These are phyloP conservation scores for Willowsia nigromaculata DNA, from an alignment of 2,888 invertebrate genomes.

Conservation along the genomic window DNA sequence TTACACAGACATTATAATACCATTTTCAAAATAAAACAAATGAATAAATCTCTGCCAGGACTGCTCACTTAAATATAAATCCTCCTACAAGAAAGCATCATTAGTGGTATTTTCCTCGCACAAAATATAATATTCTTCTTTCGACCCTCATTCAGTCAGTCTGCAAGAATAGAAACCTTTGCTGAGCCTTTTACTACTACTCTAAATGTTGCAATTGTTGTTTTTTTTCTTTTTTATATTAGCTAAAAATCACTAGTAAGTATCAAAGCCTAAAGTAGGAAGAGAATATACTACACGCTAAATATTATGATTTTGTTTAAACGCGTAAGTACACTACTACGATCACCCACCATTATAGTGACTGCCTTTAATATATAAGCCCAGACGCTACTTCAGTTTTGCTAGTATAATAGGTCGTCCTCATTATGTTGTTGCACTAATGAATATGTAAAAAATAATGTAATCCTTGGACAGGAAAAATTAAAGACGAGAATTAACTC, in stretches of 20 bases:
- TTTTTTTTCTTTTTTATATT: background rate
- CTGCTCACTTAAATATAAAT: background rate
- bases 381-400: too few species aligned
- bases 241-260: slow-evolving; percentile 6
- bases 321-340: background rate
- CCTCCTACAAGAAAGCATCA: slow-evolving; percentile 20
- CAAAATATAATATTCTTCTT: background rate
- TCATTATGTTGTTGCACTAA: background rate
- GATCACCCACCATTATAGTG: background rate
- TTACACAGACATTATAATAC: background rate
- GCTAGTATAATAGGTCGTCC: background rate
- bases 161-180: background rate
- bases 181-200: background rate
- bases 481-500: background rate
- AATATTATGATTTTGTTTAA: slow-evolving; percentile 23
- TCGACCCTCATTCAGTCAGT: background rate
- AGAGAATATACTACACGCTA: background rate
- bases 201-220: background rate
- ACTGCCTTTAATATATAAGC: background rate
- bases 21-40: background rate
- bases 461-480: background rate
- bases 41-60: background rate
- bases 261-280: background rate
- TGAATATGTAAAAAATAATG: slow-evolving; percentile 42
- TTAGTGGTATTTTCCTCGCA: slow-evolving; percentile 13